Conservation (phyloP, 1,140 invertebrate species). For the Eupristina koningsbergeri region DNA sequence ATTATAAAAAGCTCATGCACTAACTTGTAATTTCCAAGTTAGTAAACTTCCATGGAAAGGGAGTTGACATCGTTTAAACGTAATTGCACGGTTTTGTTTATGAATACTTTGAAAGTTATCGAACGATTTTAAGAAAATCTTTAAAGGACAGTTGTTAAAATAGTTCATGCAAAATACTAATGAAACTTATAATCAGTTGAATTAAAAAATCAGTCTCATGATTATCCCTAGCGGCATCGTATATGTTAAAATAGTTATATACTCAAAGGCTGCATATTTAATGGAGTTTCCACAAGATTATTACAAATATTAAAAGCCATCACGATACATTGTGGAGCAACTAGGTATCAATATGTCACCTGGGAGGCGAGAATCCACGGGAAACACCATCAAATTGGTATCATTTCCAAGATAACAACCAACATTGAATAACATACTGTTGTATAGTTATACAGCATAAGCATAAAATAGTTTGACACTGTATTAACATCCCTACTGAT, state of each 20-base stretch:
- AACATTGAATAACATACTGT: neutral
- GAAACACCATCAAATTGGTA: neutral
- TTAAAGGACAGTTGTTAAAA: neutral
- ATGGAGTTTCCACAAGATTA: neutral
- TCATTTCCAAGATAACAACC: neutral
- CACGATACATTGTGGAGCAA: too few relatives aligned
- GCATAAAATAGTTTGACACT: too few relatives aligned
- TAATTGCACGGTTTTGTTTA: neutral
- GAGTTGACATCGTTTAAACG: neutral
- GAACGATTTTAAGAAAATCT: neutral
- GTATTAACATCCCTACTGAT: neutral
- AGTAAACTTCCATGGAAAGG: neutral
- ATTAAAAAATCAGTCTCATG: neutral
- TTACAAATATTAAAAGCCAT: conserved; percentile 6
- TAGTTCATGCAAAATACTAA: neutral
- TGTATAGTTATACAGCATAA: neutral
- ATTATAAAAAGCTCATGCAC: neutral
- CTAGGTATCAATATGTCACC: neutral
- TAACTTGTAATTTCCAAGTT: neutral
- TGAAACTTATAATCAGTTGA: neutral
- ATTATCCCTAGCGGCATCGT: neutral
- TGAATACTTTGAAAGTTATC: neutral
- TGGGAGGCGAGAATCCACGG: neutral
- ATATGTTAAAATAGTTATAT: neutral
- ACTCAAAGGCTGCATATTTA: neutral